Evolutionary conservation across 2,113 vertebrate species (phyloP).

Genomic region (Seriola aureovittata): DNA sequence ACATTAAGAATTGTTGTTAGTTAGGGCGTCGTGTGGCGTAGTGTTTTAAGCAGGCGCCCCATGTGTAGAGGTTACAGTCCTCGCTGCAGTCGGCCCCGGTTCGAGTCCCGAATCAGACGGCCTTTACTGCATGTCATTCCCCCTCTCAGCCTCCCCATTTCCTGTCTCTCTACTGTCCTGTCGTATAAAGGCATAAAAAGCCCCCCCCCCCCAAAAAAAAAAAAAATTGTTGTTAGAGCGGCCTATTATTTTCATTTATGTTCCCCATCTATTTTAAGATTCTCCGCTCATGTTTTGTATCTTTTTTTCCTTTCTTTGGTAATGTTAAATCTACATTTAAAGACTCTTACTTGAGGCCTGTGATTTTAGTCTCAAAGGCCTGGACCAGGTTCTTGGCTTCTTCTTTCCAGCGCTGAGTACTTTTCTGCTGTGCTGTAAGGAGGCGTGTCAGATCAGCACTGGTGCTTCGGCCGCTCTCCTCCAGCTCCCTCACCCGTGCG

Average conservation of each 20-base stretch:
- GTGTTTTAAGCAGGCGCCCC: too few species aligned
- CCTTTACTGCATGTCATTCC: too few species aligned
- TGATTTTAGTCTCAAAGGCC: conserved; percentile 86
- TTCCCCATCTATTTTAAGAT: not conserved
- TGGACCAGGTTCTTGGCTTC: conserved; percentile 88
- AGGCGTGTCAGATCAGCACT: conserved; percentile 87
- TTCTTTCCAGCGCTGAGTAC: conserved; percentile 90
- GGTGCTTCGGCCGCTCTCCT: conserved; percentile 88
- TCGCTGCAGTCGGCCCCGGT: too few species aligned
- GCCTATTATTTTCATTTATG: too few species aligned
- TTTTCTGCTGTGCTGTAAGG: conserved; percentile 90
- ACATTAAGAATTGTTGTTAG: not conserved
- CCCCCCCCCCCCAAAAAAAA: too few species aligned
- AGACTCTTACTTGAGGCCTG: conserved; percentile 87
- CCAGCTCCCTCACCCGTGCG: conserved; percentile 88
- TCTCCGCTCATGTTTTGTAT: not conserved
- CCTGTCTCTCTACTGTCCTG: too few species aligned
- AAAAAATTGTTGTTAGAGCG: not conserved
- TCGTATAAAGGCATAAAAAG: too few species aligned
- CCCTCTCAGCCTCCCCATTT: too few species aligned
- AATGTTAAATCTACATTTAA: not conserved
- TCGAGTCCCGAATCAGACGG: too few species aligned
- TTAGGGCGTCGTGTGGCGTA: too few species aligned
- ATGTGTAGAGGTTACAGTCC: too few species aligned
- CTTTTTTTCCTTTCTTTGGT: not conserved